Evolutionary conservation across 2,888 invertebrate species (phyloP).

Genomic region (Lumbricus terrestris): DNA sequence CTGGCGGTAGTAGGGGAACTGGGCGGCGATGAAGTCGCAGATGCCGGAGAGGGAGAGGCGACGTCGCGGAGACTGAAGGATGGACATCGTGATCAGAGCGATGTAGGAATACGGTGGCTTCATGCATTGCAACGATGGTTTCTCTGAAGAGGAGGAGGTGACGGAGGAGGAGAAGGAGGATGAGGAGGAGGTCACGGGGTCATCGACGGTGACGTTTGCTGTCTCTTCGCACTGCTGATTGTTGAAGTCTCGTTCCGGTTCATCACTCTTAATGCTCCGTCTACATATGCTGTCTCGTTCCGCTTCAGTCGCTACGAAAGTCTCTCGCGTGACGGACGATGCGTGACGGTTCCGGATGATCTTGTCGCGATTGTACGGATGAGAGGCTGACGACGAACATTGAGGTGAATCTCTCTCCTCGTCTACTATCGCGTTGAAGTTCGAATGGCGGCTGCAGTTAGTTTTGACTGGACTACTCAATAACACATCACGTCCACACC

Average conservation of each 20-base stretch:
- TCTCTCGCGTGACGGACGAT: background rate
- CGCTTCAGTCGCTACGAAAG: background rate
- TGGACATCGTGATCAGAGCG: slow-evolving; percentile 97
- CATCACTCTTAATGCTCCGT: background rate
- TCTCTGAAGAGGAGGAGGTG: background rate
- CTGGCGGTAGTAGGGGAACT: slow-evolving; percentile 17
- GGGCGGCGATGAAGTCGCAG: slow-evolving; percentile 86
- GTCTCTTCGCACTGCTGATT: background rate
- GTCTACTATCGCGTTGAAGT: background rate
- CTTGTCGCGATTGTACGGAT: background rate
- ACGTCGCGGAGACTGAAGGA: slow-evolving; percentile 81
- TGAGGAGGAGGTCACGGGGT: background rate
- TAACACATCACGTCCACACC: background rate
- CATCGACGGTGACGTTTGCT: background rate
- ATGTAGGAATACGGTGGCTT: slow-evolving; percentile 99
- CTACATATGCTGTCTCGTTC: background rate
- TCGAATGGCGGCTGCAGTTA: background rate
- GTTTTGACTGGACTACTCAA: background rate
- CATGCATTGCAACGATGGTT: slow-evolving; percentile 63
- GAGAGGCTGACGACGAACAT: background rate
- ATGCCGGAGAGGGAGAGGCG: slow-evolving; percentile 95
- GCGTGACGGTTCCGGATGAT: background rate
- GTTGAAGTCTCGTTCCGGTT: background rate
- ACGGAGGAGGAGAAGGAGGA: background rate
- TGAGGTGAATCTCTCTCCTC: background rate